Base-by-base conservation (phyloP, 2,888 invertebrate species). In the Candidula unifasciata region DNA sequence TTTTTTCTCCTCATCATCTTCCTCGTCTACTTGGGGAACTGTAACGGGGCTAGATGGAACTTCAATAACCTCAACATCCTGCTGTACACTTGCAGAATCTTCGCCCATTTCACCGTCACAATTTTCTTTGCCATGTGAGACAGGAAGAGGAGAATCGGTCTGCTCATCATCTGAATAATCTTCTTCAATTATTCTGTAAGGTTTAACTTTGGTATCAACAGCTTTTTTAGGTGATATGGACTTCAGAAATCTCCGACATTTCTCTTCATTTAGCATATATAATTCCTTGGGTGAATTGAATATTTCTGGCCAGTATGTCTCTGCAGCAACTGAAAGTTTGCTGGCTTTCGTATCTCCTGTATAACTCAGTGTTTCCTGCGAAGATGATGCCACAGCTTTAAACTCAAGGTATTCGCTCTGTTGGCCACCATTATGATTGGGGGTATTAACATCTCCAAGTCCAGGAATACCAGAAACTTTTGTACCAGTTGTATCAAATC, bases 201-300 rank as follows among this genome's bases (percentile, higher is more conserved):
- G 8, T 37, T 37, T 33, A 57, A 33, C 18, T 35, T 78, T 60
- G 8, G n/a, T 52, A 27, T 74, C 16, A 52, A 3, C 44, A 54
- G 21, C n/a, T 77, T 57, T 10, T 13, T 64, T 64, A 35, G 37
- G 2, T 30, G 60, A 37, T 3, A 0, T 78, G 5, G 77, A 33
- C 24, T 68, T 52, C 37, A 79, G 44, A 37, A 79, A n/a, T 3
- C 44, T 66, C 18, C n/a, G 66, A 66, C 68, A 79, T n/a, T 27
- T 68, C 8, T 30, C 30, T 44, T 66, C 30, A 68, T 68, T 27
- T 30, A 30, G 30, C 0, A 18, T 18, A 57, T 30, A 10, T 44
- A 10, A 24, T 8, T n/a, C n/a, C 37, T n/a, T 37, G 18, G 66
- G 10, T 27, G 79, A 27, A 16, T 52, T 27, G 27, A n/a, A 68